These are phyloP conservation scores for Reticulitermes speratus DNA, from an alignment of 1,140 invertebrate species.

Conservation along the genomic window DNA sequence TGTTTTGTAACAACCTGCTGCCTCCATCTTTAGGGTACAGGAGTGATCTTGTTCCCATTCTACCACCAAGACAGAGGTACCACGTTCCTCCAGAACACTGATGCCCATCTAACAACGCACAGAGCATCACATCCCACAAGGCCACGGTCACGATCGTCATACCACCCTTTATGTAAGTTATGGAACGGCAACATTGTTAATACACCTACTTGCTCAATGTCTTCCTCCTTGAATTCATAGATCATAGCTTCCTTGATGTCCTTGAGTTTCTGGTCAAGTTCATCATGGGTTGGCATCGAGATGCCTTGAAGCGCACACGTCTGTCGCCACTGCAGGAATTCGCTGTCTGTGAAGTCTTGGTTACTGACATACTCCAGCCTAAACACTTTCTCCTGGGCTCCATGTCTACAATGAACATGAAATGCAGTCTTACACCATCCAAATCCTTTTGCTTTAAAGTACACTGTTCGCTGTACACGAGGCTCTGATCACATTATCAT, in stretches of 20 bases:
- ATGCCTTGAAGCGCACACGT: constrained; percentile 74
- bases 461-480: no score
- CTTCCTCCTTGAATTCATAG: constrained; percentile 86
- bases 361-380: constrained; percentile 97
- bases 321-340: constrained; percentile 93
- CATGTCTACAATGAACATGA: constrained; percentile 64
- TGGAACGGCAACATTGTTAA: no score
- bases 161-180: not conserved
- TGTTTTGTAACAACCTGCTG: no score
- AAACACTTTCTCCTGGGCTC: constrained; percentile 88
- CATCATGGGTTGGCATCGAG: constrained; percentile 78
- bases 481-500: no score
- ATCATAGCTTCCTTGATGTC: constrained; percentile 88
- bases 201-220: constrained; percentile 64
- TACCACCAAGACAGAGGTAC: no score
- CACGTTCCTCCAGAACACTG: no score
- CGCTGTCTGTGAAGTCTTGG: constrained; percentile 88
- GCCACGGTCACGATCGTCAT: no score
- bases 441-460: not conserved
- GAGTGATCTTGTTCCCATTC: no score
- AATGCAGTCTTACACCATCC: not conserved
- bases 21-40: no score
- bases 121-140: no score
- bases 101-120: no score
- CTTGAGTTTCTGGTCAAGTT: constrained; percentile 79